Evolutionary conservation across 2,888 invertebrate species (phyloP).

Genomic region (Eupelmus urozonus): DNA sequence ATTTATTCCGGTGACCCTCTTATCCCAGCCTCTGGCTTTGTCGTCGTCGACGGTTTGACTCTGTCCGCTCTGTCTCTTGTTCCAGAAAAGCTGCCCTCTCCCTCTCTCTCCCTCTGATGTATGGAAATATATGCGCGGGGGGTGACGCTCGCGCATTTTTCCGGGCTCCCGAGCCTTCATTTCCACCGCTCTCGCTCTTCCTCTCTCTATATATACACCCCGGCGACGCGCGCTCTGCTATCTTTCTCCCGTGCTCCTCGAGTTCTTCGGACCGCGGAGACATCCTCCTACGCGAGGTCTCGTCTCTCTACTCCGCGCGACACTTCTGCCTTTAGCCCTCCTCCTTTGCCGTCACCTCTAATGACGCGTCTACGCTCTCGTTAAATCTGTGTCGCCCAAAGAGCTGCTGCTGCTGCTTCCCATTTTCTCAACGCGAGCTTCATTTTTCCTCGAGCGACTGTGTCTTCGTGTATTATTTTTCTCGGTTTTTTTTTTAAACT

Average conservation of each 20-base stretch:
- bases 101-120: conserved; percentile 73
- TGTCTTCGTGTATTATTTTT: not conserved
- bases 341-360: conserved; percentile 66
- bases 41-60: conserved; percentile 56
- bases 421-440: conserved; percentile 34
- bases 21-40: conserved; percentile 64
- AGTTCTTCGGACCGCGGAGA: conserved; percentile 60
- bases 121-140: conserved; percentile 78
- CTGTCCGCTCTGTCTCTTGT: conserved; percentile 63
- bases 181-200: conserved; percentile 62
- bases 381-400: conserved; percentile 72
- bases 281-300: conserved; percentile 58
- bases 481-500: conserved; percentile 15
- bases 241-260: conserved; percentile 55
- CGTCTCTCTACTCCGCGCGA: conserved; percentile 44
- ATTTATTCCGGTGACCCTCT: conserved; percentile 76
- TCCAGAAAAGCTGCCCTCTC: conserved; percentile 66
- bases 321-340: conserved; percentile 50
- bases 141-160: conserved; percentile 75
- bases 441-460: conserved; percentile 3
- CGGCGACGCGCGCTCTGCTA: conserved; percentile 34
- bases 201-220: not conserved
- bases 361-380: conserved; percentile 74
- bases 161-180: conserved; percentile 72
- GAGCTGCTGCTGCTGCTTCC: no score